phyloP scores from a whole-genome alignment of 2,113 vertebrate genomes.

The Grus americana region DNA sequence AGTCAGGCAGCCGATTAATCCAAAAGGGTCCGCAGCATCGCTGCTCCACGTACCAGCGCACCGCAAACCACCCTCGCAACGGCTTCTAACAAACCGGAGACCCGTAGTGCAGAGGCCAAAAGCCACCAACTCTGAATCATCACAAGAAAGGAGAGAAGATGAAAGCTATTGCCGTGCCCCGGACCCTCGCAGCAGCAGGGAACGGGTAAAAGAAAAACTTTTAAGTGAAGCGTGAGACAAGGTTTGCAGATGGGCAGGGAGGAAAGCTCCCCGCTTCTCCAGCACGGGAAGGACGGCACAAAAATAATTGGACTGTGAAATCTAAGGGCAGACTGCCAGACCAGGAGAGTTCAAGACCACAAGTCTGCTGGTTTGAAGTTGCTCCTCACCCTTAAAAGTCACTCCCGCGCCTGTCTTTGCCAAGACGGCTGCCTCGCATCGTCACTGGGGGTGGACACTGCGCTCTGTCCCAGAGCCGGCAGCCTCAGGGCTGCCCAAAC shows the following conservation, averaged over 20 bases:
- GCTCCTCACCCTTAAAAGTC: background rate
- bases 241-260: background rate
- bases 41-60: fast-evolving
- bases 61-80: background rate
- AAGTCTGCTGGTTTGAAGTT: background rate
- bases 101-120: background rate
- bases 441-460: fast-evolving
- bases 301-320: constrained; percentile 40
- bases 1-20: background rate
- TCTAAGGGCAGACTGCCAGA: background rate
- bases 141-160: constrained; percentile 21
- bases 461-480: fast-evolving
- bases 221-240: background rate
- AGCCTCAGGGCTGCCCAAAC: background rate
- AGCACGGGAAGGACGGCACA: fast-evolving
- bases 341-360: background rate
- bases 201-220: background rate
- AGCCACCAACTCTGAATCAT: constrained; percentile 23
- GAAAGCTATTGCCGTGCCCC: background rate
- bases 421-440: background rate
- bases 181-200: background rate
- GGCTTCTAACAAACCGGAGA: background rate
- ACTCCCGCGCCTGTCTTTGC: fast-evolving
- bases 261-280: background rate
- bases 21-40: background rate